Evolutionary conservation across 2,888 invertebrate genomes (phyloP).

Genomic region (Pilophorus perplexus): DNA sequence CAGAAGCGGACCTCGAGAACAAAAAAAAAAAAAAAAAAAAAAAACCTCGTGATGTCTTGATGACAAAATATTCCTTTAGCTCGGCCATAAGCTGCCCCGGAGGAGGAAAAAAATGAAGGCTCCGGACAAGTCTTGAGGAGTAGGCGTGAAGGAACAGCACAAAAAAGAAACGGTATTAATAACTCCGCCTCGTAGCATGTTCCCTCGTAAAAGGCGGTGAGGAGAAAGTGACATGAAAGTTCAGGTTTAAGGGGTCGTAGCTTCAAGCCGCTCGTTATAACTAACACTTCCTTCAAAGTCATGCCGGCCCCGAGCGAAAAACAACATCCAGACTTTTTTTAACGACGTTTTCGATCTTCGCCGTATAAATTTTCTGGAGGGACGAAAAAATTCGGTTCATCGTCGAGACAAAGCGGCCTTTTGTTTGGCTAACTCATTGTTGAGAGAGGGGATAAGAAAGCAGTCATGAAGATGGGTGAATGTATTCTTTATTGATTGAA

Average conservation of each 20-base stretch:
- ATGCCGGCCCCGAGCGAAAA: background rate
- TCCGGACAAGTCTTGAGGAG: background rate
- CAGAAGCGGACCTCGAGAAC: too few relatives aligned
- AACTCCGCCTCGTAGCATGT: slow-evolving; percentile 28
- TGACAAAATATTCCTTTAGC: background rate
- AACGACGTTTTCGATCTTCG: too few relatives aligned
- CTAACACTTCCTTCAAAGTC: slow-evolving; percentile 19
- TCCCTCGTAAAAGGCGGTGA: slow-evolving; percentile 24
- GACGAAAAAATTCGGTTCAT: too few relatives aligned
- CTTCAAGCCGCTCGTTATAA: slow-evolving; percentile 16
- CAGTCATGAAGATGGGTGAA: too few relatives aligned
- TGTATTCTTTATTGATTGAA: too few relatives aligned
- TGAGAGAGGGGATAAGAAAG: too few relatives aligned
- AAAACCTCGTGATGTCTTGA: background rate
- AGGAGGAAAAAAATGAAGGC: background rate
- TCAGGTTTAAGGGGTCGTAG: slow-evolving; percentile 19
- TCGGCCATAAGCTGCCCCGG: background rate
- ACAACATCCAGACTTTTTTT: too few relatives aligned
- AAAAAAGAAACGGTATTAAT: slow-evolving; percentile 23
- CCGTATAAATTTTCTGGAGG: too few relatives aligned
- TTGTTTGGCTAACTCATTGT: too few relatives aligned
- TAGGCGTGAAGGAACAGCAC: slow-evolving; percentile 3
- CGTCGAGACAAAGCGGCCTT: too few relatives aligned
- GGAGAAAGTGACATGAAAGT: slow-evolving; percentile 35
- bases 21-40: too few relatives aligned